Evolutionary conservation across 2,888 invertebrate species (phyloP), one percentile per base, ranked within the genome.

Genomic region (Tenthredo notha): DNA sequence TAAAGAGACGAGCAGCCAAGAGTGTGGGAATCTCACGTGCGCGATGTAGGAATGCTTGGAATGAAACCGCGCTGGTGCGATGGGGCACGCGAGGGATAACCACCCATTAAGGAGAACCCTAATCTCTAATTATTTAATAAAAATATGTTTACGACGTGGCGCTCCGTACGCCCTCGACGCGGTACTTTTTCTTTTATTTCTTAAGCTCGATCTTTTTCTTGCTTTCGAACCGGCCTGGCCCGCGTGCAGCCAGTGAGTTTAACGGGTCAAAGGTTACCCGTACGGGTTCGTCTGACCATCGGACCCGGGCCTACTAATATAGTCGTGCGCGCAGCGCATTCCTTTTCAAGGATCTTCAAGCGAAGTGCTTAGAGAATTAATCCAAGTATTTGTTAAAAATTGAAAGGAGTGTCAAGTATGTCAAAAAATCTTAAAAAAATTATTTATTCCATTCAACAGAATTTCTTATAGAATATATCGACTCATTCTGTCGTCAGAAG

Each of bases 61-160:
- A 93, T 93, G 93, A 90, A 83, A 83, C 29, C 7, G 83, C 43
- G 67, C 67, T 61, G 83, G 83, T 7, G 25, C 29, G 83, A 67
- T 67, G 90, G 91, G 91, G 92, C 93, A 93, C 92, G 92, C 91
- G 91, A 90, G 90, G 89, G 90, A 92, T 91, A 92, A 92, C 92
- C 92, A 91, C 86, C 92, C 90, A 92, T 92, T 92, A 92, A 91
- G 89, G 87, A 86, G 89, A 91, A 88, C 91, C 90, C 91, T 91
- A 93, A 92, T 93, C 93, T 92, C 93, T 93, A 93, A 93, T 93
- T 93, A 93, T 93, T 93, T 93, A 93, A 93, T 93, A 93, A 93
- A 93, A 93, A 92, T 92, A 92, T 92, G 92, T 93, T 93, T 93
- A 93, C 92, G 92, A 93, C 92, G 93, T 93, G 92, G 93, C 92